Evolutionary conservation across 2,113 vertebrate genomes (phyloP).

Genomic region (Hyaena hyaena): DNA sequence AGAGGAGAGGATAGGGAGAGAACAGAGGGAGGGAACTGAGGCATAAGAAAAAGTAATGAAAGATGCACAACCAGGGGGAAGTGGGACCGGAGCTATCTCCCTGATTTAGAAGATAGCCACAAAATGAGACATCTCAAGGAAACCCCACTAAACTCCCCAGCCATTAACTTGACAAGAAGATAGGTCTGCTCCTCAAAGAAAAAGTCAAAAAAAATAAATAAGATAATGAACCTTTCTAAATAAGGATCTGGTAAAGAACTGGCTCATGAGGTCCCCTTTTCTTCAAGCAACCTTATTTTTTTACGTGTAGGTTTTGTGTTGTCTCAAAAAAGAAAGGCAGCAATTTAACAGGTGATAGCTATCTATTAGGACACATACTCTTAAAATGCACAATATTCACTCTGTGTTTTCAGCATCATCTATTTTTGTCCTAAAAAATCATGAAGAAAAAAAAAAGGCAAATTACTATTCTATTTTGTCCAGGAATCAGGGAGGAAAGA

Average conservation of each 20-base stretch:
- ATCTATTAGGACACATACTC: not conserved
- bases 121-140: not conserved
- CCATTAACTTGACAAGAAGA: not conserved
- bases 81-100: fast-evolving
- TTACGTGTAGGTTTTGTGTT: not conserved
- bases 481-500: not conserved
- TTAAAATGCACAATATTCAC: not conserved
- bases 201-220: not conserved
- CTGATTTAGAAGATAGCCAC: too few relatives aligned
- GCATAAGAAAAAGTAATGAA: not conserved
- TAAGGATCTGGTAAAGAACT: fast-evolving
- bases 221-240: not conserved
- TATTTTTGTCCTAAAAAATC: not conserved
- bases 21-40: not conserved
- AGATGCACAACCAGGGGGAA: not conserved
- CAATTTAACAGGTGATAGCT: not conserved
- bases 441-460: too few relatives aligned
- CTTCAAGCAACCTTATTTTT: fast-evolving
- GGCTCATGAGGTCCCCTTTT: not conserved
- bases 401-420: not conserved
- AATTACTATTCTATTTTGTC: not conserved
- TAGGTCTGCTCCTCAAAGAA: not conserved
- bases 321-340: not conserved
- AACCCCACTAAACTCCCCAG: not conserved
- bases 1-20: not conserved